These are phyloP conservation scores for Mionectes macconnelli DNA, from an alignment of 2,113 vertebrate species.

Conservation along the genomic window DNA sequence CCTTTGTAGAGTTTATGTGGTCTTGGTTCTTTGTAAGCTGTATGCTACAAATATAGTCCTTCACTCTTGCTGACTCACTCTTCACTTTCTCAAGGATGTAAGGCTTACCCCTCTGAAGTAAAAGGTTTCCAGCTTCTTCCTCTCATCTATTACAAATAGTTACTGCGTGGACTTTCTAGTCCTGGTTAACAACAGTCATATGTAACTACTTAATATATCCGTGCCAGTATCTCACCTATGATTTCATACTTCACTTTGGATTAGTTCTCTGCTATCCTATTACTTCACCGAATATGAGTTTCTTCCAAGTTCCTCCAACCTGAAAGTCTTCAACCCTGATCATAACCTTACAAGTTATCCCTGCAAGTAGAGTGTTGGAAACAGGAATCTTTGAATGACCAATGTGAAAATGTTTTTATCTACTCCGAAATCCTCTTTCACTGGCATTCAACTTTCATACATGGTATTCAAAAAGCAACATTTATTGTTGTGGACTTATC, in stretches of 20 bases:
- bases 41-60: not conserved
- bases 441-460: not conserved
- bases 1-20: not conserved
- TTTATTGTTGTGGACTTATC: not conserved
- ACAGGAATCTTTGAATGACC: not conserved
- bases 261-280: not conserved
- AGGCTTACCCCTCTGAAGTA: not conserved
- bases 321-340: not conserved
- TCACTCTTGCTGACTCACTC: not conserved
- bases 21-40: not conserved
- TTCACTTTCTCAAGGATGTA: not conserved
- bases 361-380: not conserved
- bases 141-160: not conserved
- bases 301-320: not conserved
- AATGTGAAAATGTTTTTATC: not conserved
- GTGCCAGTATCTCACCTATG: not conserved
- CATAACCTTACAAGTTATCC: not conserved
- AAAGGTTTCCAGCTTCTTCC: constrained; percentile 1
- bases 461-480: not conserved
- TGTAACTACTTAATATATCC: not conserved
- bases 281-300: not conserved
- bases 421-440: not conserved
- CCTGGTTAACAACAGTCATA: not conserved
- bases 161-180: not conserved
- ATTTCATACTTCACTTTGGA: not conserved